A percentile compares a stretch with the other conserved stretches of the same genome.
Evolutionary conservation across 2,888 invertebrate genomes (phyloP).

Genomic region (Calephelis perditalis): DNA sequence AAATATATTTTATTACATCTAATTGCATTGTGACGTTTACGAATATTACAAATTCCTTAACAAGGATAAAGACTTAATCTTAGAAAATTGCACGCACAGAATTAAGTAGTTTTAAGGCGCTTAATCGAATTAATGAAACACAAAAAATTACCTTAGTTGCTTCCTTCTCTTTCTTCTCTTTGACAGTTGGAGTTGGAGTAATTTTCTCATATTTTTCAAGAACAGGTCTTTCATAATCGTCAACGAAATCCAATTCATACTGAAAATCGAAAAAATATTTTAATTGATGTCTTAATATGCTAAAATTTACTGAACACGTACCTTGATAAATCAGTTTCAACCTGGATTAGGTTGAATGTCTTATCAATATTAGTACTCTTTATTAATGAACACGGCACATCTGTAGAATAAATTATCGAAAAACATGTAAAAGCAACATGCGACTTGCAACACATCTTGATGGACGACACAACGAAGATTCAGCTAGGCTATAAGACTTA

Average conservation of each 20-base stretch:
- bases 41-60: no score
- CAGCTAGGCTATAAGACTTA: slow-evolving; percentile 23
- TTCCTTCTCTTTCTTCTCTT: slow-evolving; percentile 69
- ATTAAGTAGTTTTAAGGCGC: no score
- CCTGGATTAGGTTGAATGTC: slow-evolving; percentile 17
- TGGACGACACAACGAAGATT: slow-evolving; percentile 35
- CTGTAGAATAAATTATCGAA: slow-evolving; percentile 38
- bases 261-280: slow-evolving; percentile 37
- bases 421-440: slow-evolving; percentile 52
- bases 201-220: slow-evolving; percentile 84
- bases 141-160: slow-evolving; percentile 25
- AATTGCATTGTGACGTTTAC: no score
- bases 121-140: no score
- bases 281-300: background rate
- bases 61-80: no score
- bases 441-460: slow-evolving; percentile 34
- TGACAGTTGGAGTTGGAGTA: slow-evolving; percentile 62
- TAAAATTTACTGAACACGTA: background rate
- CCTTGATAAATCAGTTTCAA: slow-evolving; percentile 4
- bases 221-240: slow-evolving; percentile 87
- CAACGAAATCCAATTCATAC: slow-evolving; percentile 72
- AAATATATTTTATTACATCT: no score
- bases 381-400: background rate
- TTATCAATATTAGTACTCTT: slow-evolving; percentile 6
- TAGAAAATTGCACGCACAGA: no score